Evolutionary conservation across 2,113 vertebrate genomes (phyloP).

Genomic region (Oryzias woworae): DNA sequence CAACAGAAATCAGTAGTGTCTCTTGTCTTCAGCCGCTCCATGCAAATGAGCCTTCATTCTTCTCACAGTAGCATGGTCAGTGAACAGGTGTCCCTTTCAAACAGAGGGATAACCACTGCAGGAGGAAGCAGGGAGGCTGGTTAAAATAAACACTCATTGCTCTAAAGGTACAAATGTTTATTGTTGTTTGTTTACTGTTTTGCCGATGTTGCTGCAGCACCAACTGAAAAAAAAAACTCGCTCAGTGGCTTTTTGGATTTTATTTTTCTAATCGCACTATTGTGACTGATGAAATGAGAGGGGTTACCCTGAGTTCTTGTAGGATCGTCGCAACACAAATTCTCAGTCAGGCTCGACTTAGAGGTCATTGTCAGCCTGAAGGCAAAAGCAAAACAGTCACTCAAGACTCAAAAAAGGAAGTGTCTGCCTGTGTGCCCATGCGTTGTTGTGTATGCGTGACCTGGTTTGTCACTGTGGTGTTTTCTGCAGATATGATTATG

Average conservation of each 20-base stretch:
- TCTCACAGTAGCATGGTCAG: neutral
- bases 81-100: conserved; percentile 23
- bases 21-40: neutral
- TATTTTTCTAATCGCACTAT: neutral
- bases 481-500: conserved; percentile 34
- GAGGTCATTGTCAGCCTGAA: conserved; percentile 54
- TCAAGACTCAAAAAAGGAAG: conserved; percentile 33
- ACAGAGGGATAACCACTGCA: conserved; percentile 13
- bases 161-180: conserved; percentile 20
- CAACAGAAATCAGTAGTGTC: neutral
- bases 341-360: conserved; percentile 9
- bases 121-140: conserved; percentile 1
- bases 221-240: conserved; percentile 26
- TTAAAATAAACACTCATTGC: conserved; percentile 16
- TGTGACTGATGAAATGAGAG: conserved; percentile 21
- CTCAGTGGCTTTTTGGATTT: conserved; percentile 13
- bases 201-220: conserved; percentile 22
- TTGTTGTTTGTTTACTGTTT: conserved; percentile 34
- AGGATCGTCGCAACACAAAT: conserved; percentile 21
- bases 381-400: conserved; percentile 56
- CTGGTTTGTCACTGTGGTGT: conserved; percentile 43
- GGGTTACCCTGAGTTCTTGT: conserved; percentile 27
- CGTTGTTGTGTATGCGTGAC: conserved; percentile 36
- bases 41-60: neutral
- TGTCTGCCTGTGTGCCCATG: neutral